Base-by-base conservation (phyloP, 1,140 invertebrate genomes). In the Phymorhynchus buccinoides region DNA sequence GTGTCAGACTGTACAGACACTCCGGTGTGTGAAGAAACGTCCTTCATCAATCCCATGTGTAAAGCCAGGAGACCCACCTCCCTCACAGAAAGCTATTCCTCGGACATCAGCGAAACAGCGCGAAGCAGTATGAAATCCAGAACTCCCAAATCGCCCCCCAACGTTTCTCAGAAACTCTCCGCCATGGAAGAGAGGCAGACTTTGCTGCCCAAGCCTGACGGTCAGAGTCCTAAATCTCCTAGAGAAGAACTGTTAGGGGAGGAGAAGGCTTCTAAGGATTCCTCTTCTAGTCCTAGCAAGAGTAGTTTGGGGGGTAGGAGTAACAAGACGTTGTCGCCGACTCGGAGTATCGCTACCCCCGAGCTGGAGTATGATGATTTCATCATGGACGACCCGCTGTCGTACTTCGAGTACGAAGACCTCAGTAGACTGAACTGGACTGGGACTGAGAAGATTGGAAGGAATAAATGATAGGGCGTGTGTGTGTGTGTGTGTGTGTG, bases 331-430 rank as follows among this genome's bases (percentile, higher is more conserved):
- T 71, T 91, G 48, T 91, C 91, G 0, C 91, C 91, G 14, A 84
- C 90, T 22, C 87, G 90, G 14, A 91, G 91, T 86, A 88, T 89
- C 41, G 85, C 87, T 16, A 90, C 90, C 0, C 90, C 91, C 18
- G 91, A 92, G 85, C 87, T 92, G 80, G 91, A 92, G 84, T 92
- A 92, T 86, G 91, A 92, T 81, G 91, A 92, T 71, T 92, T 90
- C 85, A 88, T 92, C 12, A 90, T 91, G 85, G 91, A 92, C 85
- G 91, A 92, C 83, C 90, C 91, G 18, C 87, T 91, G 62, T 92
- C 91, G 12, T 92, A 92, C 83, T 92, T 92, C 85, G 91, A 92
- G 77, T 89, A 89, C 14, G 86, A 90, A 73, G 89, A 91, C 62
- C 89, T 88, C 6, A 87, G 89, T 32, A 90, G 89, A 79, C 88